Conservation (phyloP, 2,797 vertebrate genomes). For the Hydrocynus forskahlii region DNA sequence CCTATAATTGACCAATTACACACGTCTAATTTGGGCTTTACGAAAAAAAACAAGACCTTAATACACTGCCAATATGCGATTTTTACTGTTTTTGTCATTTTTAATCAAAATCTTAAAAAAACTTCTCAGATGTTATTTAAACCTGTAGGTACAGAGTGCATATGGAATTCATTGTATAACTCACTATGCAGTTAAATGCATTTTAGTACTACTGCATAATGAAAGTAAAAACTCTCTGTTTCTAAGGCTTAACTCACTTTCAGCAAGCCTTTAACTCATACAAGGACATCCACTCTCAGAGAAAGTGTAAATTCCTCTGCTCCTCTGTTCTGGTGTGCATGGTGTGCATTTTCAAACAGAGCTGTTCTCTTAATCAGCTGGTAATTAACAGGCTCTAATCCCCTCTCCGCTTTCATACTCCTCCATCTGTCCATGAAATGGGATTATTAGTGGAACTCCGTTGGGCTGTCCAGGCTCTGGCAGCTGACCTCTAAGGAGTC, state of each 20-base stretch:
- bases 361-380: constrained; percentile 44
- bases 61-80: too few species aligned
- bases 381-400: constrained; percentile 57
- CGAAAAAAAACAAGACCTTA: too few species aligned
- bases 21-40: too few species aligned
- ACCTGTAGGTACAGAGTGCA: too few species aligned
- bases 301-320: not conserved
- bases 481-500: constrained; percentile 20
- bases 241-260: not conserved
- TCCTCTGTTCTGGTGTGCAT: not conserved
- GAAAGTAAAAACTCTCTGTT: not conserved
- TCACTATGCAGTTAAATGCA: too few species aligned
- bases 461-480: not conserved
- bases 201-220: too few species aligned
- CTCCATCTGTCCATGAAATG: constrained; percentile 61
- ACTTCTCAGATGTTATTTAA: too few species aligned
- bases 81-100: too few species aligned
- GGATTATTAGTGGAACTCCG: constrained; percentile 54
- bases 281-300: constrained; percentile 18
- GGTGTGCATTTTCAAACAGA: constrained; percentile 24
- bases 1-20: too few species aligned
- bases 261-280: not conserved
- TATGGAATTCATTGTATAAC: too few species aligned
- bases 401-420: constrained; percentile 34
- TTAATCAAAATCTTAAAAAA: too few species aligned